Evolutionary conservation across 2,888 invertebrate species (phyloP), one percentile per base, ranked within the genome.

Genomic region (Eupithecia subfuscata): DNA sequence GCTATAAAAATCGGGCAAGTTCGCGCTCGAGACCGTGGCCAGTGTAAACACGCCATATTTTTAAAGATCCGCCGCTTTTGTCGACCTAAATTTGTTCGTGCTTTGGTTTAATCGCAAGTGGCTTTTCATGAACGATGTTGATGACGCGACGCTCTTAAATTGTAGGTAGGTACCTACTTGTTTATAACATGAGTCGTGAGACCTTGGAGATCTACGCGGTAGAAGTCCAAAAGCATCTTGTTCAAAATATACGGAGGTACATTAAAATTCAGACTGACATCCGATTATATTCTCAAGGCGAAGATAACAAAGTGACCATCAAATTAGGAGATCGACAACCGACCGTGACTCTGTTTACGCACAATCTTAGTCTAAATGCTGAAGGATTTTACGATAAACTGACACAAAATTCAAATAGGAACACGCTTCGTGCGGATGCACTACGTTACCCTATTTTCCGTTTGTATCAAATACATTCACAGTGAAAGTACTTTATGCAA

Each of bases 241-340:
- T 69, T 69, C 14, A 56, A 75, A 74, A 67, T n/a, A 63, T 68
- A 52, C 67, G 45, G 37, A 76, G 75, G 76, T 75, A 72, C 75
- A 74, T 74, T 71, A n/a, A 64, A 75, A 80, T 81, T 83, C 82
- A 83, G 80, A 82, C 78, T 78, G 78, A 78, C 84, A 84, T 84
- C 83, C 82, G 84, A 85, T 88, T 88, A 90, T 91, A 87, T 84
- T 84, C 84, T 83, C 83, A 83, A 88, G 89, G 90, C 86, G 86
- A 84, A 78, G 91, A 92, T 92, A 91, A 89, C 84, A 82, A 82
- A 85, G 83, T 89, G 92, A 90, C 92, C 91, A 92, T 91, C 91
- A 91, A 93, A 90, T 91, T 91, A 91, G 86, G 92, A 93, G 94
- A 93, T 94, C 94, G 92, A 91, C 89, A 92, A 91, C 92, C 94